Evolutionary conservation across 2,888 invertebrate species (phyloP), one percentile per base, ranked within the genome.

Genomic region (Andrena hattorfiana): DNA sequence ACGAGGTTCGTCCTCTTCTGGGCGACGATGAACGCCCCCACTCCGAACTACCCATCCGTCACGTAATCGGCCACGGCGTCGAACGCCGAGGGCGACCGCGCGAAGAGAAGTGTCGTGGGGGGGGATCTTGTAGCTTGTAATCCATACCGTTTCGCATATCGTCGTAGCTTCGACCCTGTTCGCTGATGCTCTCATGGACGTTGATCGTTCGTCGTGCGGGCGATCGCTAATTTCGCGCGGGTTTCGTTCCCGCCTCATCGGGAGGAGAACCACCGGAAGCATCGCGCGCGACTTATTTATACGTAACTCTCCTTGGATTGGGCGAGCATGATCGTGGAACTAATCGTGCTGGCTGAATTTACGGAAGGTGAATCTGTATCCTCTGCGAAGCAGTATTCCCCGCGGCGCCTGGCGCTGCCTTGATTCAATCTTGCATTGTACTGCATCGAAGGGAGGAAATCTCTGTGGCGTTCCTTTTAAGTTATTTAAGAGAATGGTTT

Each of bases 1-100:
- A 96, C 96, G 3, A 95, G 96, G 86, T 94, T 96, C 7, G 95
- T 97, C 32, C 95, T 97, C 63, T 97, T 97, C 92, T 97, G 97
- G 95, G 97, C 97, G 0, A 95, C 95, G 35, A 95, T 97, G 64
- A 95, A 95, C 85, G 95, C 95, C 80, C 97, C 97, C 0, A 94
- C 94, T 13, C 94, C 94, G 16, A 89, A 89, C 77, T 92, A 89
- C 7, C 48, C 35, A 2, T 28, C 20, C 13, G 42, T 42, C 16
- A 73, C 35, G 51, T 84, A 82, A 75, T 51, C n/a, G 56, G 56
- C 16, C 30, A 26, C 7, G 6, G 16, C 51, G 28, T 63, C 20
- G 28, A 62, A 13, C 13, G 16, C 8, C 6, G 10, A 32, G 10
- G 10, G 26, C 8, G 10, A 42, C 1, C 30, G 23, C 23, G 16